A percentile compares a stretch with the other conserved stretches of the same genome.
These are phyloP conservation scores for Lepus timidus DNA, from an alignment of 2,113 vertebrate species.

Conservation along the genomic window DNA sequence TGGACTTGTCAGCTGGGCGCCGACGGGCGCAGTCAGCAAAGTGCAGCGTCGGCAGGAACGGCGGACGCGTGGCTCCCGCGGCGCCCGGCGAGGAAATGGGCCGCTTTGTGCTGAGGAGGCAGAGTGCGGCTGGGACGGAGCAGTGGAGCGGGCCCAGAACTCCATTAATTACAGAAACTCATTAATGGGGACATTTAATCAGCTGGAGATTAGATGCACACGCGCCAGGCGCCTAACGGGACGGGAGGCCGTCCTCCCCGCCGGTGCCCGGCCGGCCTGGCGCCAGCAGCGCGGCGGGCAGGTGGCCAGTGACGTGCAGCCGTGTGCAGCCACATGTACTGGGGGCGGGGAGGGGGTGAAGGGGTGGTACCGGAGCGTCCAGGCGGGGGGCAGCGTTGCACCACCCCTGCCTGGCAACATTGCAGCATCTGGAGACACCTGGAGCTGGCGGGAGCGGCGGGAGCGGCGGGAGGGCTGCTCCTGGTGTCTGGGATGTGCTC, in stretches of 20 bases:
- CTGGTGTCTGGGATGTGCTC: no score
- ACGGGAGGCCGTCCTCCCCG: not conserved
- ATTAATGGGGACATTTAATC: conserved; percentile 91
- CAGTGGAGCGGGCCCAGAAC: conserved; percentile 89
- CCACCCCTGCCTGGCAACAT: no score
- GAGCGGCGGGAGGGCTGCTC: not conserved
- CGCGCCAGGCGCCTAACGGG: conserved; percentile 52
- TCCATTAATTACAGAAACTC: conserved; percentile 91
- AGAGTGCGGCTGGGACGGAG: conserved; percentile 84
- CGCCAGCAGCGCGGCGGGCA: not conserved
- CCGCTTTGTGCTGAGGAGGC: conserved; percentile 90
- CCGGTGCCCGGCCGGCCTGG: not conserved
- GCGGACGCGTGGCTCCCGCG: conserved; percentile 72
- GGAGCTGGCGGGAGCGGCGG: not conserved
- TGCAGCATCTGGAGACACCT: not conserved
- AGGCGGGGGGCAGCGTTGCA: no score
- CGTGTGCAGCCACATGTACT: not conserved
- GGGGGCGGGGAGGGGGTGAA: no score
- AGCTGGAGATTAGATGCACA: conserved; percentile 85
- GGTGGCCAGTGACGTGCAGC: not conserved
- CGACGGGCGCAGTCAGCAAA: conserved; percentile 86
- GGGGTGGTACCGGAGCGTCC: no score
- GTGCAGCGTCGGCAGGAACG: conserved; percentile 88
- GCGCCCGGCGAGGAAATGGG: conserved; percentile 86
- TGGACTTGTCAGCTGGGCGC: conserved; percentile 82